phyloP scores from a whole-genome alignment of 2,888 invertebrate species.

The Eilema sororculum region DNA sequence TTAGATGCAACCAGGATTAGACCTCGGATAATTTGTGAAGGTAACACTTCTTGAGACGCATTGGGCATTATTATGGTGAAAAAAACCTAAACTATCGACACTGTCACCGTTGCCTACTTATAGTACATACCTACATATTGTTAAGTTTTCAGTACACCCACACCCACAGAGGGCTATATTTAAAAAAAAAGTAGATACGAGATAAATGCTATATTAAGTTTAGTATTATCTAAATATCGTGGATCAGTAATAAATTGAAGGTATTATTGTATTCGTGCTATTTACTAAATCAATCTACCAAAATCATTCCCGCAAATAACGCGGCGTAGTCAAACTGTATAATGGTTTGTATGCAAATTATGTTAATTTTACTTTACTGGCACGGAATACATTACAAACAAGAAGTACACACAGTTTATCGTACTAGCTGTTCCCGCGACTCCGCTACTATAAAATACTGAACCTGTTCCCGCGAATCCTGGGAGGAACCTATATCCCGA shows the following conservation, averaged over 20 bases:
- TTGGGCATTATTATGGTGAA: no score
- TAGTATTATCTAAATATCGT: not conserved
- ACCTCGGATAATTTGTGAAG: no score
- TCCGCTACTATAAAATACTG: not conserved
- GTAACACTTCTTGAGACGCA: no score
- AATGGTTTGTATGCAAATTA: slow-evolving; percentile 39
- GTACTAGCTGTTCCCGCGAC: not conserved
- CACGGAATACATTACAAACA: slow-evolving; percentile 37
- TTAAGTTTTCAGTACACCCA: no score
- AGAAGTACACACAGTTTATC: slow-evolving; percentile 23
- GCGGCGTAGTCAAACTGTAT: slow-evolving; percentile 5
- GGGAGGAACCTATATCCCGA: not conserved
- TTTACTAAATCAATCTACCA: slow-evolving; percentile 12
- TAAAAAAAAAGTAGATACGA: not conserved
- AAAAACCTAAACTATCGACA: no score
- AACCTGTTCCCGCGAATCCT: not conserved
- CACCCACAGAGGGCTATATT: no score
- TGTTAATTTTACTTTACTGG: slow-evolving; percentile 37
- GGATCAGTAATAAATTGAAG: not conserved
- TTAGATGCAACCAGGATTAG: not conserved
- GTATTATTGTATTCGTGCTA: slow-evolving; percentile 9
- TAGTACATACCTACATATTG: no score
- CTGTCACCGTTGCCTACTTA: no score
- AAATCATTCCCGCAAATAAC: slow-evolving; percentile 15
- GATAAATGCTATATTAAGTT: not conserved